These are phyloP conservation scores for Lathamus discolor DNA, from an alignment of 2,113 vertebrate species.

Conservation along the genomic window DNA sequence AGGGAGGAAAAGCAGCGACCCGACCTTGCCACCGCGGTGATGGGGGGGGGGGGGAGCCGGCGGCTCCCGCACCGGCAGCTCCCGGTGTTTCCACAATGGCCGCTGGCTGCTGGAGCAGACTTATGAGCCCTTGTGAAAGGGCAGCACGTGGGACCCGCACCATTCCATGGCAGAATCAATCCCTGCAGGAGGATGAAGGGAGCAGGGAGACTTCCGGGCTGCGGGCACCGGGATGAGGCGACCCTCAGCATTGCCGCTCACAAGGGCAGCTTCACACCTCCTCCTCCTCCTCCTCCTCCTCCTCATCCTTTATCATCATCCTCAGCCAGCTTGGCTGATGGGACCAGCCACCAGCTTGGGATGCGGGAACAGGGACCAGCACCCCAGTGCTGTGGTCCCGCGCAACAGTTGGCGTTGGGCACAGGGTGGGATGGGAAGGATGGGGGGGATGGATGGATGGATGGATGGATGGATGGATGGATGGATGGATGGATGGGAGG, in stretches of 20 bases:
- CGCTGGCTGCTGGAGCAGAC: constrained; percentile 34
- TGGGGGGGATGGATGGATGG: neutral
- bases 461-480: neutral
- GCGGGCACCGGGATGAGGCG: accelerated
- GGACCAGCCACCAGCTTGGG: accelerated
- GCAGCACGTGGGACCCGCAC: constrained; percentile 12
- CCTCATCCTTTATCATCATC: neutral
- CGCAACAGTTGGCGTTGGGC: neutral
- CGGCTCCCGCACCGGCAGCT: neutral
- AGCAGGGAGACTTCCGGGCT: neutral
- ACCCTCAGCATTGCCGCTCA: neutral
- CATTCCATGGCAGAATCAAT: neutral
- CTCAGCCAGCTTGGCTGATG: neutral
- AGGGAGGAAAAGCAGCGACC: neutral
- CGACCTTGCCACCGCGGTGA: neutral
- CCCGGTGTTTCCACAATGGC: constrained; percentile 21
- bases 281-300: neutral
- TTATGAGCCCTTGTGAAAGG: constrained; percentile 18
- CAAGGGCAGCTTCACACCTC: neutral
- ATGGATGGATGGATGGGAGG: too few species aligned
- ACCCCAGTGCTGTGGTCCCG: neutral
- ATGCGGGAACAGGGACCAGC: accelerated
- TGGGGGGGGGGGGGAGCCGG: neutral
- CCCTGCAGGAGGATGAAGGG: neutral
- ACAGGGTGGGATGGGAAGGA: neutral